These are phyloP conservation scores for Norana najaformis DNA, from an alignment of 2,888 invertebrate genomes.

Conservation along the genomic window DNA sequence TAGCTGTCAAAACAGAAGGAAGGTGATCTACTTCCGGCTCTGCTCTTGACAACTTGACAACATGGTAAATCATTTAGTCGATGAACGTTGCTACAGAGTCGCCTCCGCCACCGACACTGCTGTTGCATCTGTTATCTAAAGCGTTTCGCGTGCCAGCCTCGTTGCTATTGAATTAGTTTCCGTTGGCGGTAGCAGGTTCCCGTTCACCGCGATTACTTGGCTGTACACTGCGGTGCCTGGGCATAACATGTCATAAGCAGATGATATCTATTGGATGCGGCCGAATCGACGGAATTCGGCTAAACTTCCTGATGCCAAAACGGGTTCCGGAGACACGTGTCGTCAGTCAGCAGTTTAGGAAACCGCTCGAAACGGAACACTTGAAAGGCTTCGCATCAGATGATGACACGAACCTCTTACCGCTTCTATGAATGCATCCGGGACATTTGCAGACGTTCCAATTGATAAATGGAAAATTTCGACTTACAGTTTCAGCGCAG, in stretches of 20 bases:
- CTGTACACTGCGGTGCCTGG: too few species aligned
- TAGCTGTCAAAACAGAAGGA: not conserved
- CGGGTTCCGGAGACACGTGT: not conserved
- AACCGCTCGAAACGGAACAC: not conserved
- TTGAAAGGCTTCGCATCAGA: too few species aligned
- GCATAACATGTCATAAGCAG: not conserved
- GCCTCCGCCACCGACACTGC: not conserved
- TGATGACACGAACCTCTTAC: too few species aligned
- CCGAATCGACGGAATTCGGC: not conserved
- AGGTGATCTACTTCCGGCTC: not conserved
- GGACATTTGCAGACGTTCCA: not conserved
- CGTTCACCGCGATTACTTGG: not conserved
- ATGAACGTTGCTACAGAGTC: slow-evolving; percentile 2
- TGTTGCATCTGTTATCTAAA: not conserved
- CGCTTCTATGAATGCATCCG: not conserved
- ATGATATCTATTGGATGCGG: not conserved
- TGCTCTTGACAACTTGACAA: too few species aligned
- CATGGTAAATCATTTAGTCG: too few species aligned
- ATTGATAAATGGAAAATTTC: too few species aligned
- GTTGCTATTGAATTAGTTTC: not conserved
- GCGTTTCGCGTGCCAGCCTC: not conserved
- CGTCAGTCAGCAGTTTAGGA: not conserved
- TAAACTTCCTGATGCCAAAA: not conserved
- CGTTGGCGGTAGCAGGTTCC: not conserved
- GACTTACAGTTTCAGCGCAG: too few species aligned